These are phyloP conservation scores for Macrophya annulata DNA, from an alignment of 2,888 invertebrate genomes.

Conservation along the genomic window DNA sequence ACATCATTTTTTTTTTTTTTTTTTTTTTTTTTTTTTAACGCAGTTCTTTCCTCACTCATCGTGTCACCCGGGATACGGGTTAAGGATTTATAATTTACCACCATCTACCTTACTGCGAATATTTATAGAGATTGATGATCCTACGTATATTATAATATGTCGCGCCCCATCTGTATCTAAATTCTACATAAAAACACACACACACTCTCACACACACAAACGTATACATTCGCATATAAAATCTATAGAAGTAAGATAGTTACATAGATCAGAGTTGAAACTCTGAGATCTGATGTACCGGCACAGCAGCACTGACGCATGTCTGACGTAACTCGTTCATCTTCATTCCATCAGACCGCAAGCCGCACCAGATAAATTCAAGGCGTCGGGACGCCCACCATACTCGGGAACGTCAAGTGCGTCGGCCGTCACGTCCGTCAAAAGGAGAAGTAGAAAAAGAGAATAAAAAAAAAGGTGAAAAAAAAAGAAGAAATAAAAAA, in stretches of 20 bases:
- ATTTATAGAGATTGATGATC: constrained; percentile 17
- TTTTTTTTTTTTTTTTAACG: background rate
- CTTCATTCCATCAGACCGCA: constrained; percentile 15
- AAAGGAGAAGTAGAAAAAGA: background rate
- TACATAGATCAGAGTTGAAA: constrained; percentile 21
- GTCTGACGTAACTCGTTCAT: constrained; percentile 33
- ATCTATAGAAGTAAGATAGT: background rate
- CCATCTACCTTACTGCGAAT: background rate
- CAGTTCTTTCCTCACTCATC: background rate
- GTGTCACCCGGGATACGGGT: background rate
- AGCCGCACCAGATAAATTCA: constrained; percentile 26
- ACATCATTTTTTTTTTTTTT: background rate
- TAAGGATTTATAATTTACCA: background rate
- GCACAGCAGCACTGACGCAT: constrained; percentile 16
- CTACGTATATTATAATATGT: background rate
- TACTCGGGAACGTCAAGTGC: background rate
- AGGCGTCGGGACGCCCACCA: constrained; percentile 26
- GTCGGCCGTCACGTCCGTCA: background rate
- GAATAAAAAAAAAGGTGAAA: background rate
- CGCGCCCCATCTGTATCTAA: background rate
- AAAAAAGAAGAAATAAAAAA: background rate
- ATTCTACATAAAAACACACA: background rate
- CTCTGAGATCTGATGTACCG: constrained; percentile 22
- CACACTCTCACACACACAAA: background rate
- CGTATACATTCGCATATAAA: background rate